Base-by-base conservation (phyloP, 2,797 vertebrate species). In the Danio jaintianensis region DNA sequence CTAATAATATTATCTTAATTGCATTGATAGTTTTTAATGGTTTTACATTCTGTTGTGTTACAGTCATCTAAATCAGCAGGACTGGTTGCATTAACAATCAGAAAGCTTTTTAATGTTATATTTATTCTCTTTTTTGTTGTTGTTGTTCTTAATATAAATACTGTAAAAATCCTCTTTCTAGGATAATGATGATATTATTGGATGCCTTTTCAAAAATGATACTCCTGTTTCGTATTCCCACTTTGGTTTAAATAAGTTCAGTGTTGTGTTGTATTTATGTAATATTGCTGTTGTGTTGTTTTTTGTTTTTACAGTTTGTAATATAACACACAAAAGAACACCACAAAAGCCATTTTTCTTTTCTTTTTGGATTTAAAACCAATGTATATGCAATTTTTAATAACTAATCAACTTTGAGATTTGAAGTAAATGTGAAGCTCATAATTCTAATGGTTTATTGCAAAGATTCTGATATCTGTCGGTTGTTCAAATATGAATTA, bases 1-100 rank as follows among this genome's bases (percentile, higher is more conserved):
- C 2, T 18, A 16, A 29, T 29, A 29, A 48, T 48, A 50, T 50
- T 58, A 22, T 38, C 5, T 67, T 77, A 45, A 56, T 67, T 68
- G 52, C 63, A 76, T 76, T 13, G 29, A 18, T 45, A 40, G 40
- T 50, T 66, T 64, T 48, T 77, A 42, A 42, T 73, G 10, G 16
- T 10, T 58, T 82, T 56, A 12, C 42, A 15, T 45, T 80, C 13
- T 48, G 8, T 48, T 38, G 3, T 66, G 16, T 45, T 61, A 61
- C 68, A 36, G 20, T 18, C 29, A 66, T 74, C 45, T 69, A 50
- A 78, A 71, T 85, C 82, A 85, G 83, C 83, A 73, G 78, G 82
- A 80, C 77, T 82, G 83, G 73, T 69, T 81, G 40, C 42, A 48
- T 71, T 8, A 43, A 70, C 53, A 4, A 79, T 71, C 29, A 52